phyloP scores from a whole-genome alignment of 2,888 invertebrate species.

The Drosophila birchii region DNA sequence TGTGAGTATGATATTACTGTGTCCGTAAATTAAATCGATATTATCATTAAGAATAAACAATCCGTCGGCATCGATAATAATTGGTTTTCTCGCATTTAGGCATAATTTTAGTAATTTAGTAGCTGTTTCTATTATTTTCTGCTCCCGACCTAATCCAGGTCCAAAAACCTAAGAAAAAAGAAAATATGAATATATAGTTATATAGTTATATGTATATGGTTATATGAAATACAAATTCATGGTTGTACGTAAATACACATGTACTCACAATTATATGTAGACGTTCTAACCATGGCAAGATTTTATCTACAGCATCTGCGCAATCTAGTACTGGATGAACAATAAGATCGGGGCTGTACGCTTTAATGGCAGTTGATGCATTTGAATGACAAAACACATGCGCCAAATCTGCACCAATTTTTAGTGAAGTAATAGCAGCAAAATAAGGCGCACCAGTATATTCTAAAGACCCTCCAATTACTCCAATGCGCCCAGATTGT shows the following conservation, averaged over 20 bases:
- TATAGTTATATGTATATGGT: no score
- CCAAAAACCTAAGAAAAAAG: constrained; percentile 79
- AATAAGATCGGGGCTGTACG: constrained; percentile 98
- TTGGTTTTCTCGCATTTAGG: constrained; percentile 88
- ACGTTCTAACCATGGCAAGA: constrained; percentile 92
- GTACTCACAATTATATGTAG: constrained; percentile 90
- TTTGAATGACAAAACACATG: constrained; percentile 96
- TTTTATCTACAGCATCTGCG: constrained; percentile 88
- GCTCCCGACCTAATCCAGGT: constrained; percentile 95
- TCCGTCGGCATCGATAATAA: constrained; percentile 93
- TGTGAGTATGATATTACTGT: constrained; percentile 89
- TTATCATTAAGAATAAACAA: constrained; percentile 88
- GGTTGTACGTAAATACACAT: not conserved
- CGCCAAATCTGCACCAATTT: constrained; percentile 95
- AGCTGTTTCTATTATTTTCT: constrained; percentile 87
- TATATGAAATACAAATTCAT: not conserved
- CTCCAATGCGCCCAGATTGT: constrained; percentile 94
- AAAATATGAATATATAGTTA: not conserved
- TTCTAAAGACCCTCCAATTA: constrained; percentile 97
- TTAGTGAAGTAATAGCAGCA: constrained; percentile 94
- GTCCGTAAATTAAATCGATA: constrained; percentile 87
- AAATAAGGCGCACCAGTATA: constrained; percentile 99
- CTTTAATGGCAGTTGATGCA: constrained; percentile 96
- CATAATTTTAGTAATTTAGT: constrained; percentile 88
- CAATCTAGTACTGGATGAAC: constrained; percentile 95